Conservation (phyloP, 2,888 invertebrate species). For the Stictocephala bisonia region DNA sequence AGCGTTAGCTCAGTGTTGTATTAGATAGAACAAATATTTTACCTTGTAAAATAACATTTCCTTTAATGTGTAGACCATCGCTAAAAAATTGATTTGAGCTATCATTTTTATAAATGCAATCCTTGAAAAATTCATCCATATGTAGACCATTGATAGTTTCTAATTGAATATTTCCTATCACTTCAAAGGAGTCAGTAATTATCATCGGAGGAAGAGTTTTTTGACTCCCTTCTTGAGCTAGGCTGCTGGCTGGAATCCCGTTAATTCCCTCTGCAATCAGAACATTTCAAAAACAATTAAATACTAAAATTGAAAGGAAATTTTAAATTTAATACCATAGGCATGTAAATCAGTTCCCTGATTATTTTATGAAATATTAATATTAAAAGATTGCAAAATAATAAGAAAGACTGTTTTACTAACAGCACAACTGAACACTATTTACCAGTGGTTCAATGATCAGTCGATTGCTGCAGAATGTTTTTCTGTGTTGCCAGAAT, state of each 20-base stretch:
- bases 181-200: not conserved
- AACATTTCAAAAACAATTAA: not conserved
- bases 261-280: not conserved
- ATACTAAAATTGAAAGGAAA: too few species aligned
- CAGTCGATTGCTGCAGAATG: too few species aligned
- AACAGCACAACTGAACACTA: too few species aligned
- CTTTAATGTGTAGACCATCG: not conserved
- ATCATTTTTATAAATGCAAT: not conserved
- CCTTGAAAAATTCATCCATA: not conserved
- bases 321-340: too few species aligned
- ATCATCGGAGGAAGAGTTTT: not conserved
- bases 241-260: not conserved
- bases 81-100: not conserved
- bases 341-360: too few species aligned
- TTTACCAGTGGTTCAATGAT: too few species aligned
- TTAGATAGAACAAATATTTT: too few species aligned
- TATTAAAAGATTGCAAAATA: too few species aligned
- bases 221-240: not conserved
- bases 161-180: not conserved
- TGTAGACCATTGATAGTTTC: not conserved
- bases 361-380: too few species aligned
- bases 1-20: too few species aligned
- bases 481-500: too few species aligned
- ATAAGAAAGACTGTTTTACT: too few species aligned
- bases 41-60: constrained; percentile 12